Evolutionary conservation across 1,140 invertebrate species (phyloP).

Genomic region (Ceratina japonica): DNA sequence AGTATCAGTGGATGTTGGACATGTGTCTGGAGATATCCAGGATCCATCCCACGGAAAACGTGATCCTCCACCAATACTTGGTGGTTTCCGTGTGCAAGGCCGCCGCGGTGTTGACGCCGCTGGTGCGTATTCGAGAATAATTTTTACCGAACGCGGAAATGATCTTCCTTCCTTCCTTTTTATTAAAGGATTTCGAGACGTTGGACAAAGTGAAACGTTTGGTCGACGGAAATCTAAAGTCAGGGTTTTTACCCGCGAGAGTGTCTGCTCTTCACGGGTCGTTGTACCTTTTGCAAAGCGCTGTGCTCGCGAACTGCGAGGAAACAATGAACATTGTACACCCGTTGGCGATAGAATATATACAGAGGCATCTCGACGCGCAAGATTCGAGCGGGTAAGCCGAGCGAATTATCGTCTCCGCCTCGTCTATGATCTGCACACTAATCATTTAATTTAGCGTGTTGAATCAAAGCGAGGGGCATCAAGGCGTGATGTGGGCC

Average conservation of each 20-base stretch:
- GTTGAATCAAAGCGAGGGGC: slow-evolving; percentile 82
- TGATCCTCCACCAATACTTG: slow-evolving; percentile 85
- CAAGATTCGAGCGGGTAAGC: slow-evolving; percentile 77
- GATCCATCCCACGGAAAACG: slow-evolving; percentile 84
- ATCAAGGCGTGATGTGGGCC: slow-evolving; percentile 84
- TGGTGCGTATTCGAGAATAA: slow-evolving; percentile 77
- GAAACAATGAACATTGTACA: slow-evolving; percentile 83
- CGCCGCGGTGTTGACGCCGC: slow-evolving; percentile 82
- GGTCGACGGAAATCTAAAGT: slow-evolving; percentile 83
- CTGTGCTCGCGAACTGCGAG: slow-evolving; percentile 80
- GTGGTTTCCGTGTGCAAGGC: slow-evolving; percentile 86
- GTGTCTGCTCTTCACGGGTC: slow-evolving; percentile 86
- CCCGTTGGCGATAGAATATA: slow-evolving; percentile 84
- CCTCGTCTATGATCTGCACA: background rate
- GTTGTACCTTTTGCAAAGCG: slow-evolving; percentile 88
- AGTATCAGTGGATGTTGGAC: slow-evolving; percentile 88
- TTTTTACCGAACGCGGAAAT: background rate
- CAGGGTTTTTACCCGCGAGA: slow-evolving; percentile 83
- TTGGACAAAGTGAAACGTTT: slow-evolving; percentile 83
- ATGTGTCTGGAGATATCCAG: slow-evolving; percentile 83
- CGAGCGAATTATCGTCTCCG: slow-evolving; percentile 38
- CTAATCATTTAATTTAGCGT: slow-evolving; percentile 66
- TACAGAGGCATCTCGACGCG: slow-evolving; percentile 83
- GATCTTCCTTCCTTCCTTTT: background rate
- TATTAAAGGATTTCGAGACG: slow-evolving; percentile 76